Percentiles rank a stretch among this genome's conserved stretches.
Evolutionary conservation across 2,888 invertebrate species (phyloP).

Genomic region (Pseudoips prasinana): DNA sequence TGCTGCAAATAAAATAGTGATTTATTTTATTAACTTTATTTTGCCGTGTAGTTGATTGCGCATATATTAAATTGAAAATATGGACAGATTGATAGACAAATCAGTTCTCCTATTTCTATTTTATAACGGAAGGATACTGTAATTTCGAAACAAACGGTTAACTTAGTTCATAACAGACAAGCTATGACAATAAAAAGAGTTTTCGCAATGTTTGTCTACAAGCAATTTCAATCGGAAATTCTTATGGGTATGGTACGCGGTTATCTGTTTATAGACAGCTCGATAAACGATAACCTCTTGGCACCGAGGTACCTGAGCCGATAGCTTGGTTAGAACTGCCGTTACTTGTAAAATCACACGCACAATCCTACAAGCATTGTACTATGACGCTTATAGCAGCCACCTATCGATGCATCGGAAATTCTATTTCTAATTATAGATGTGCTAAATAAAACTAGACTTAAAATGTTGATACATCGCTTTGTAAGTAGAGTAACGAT

Average conservation of each 20-base stretch:
- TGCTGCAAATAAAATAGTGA: too few relatives aligned
- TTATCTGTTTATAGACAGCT: conserved; percentile 48
- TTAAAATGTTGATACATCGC: too few relatives aligned
- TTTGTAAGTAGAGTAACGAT: conserved; percentile 12
- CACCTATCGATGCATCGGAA: conserved; percentile 36
- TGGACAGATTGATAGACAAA: too few relatives aligned
- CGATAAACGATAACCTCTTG: conserved; percentile 71
- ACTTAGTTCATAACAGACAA: too few relatives aligned
- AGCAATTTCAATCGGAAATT: conserved; percentile 32
- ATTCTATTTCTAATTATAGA: conserved; percentile 36
- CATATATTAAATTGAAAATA: too few relatives aligned
- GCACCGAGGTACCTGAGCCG: conserved; percentile 57
- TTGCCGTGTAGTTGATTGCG: too few relatives aligned
- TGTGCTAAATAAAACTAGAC: conserved; percentile 19
- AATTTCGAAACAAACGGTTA: too few relatives aligned
- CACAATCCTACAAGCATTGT: conserved; percentile 59
- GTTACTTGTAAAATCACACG: conserved; percentile 70
- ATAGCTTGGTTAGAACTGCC: conserved; percentile 70
- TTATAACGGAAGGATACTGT: too few relatives aligned
- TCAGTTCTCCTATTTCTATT: too few relatives aligned
- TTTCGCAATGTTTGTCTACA: too few relatives aligned
- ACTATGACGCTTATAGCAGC: conserved; percentile 31
- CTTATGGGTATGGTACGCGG: conserved; percentile 36
- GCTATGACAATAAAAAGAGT: too few relatives aligned
- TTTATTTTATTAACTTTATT: too few relatives aligned